Base-by-base conservation (phyloP, 2,113 vertebrate species). In the Mormyrus iriodes region DNA sequence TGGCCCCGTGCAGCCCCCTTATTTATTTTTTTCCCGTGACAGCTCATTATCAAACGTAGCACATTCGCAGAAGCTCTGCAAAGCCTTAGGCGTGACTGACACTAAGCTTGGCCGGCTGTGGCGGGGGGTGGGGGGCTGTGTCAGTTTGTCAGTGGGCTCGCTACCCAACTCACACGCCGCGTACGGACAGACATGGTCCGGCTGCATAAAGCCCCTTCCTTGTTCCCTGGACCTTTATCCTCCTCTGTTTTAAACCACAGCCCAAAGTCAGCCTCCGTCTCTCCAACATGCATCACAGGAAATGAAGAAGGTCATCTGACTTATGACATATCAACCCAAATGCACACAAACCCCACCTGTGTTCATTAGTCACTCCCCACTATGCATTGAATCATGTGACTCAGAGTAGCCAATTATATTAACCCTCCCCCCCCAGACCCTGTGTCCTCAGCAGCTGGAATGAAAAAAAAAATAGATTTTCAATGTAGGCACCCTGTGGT, bases 11-110 rank as follows among this genome's bases (percentile, higher is more conserved):
- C 73, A 17, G 35, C 2, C 73, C 35, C 73, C 35, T 79, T 79
- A 19, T 79, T 79, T 79, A 79, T 79, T 79, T 39, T 79, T 8
- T 35, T 42, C 58, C 85, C 15, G 17, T 52, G 44, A 35, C 55
- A 73, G 58, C 61, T 76, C 46, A 46, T 86, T 87, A 87, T 76
- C 58, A 86, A 65, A 31, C 65, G 44, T 2, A 49, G 21, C 82
- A 48, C 52, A 89, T 89, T 65, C 82, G 15, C 76, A 44, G 46
- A 55, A 86, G 73, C 49, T 10, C 48, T 53, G 85, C 52, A 85
- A 69, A 48, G 53, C 76, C 35, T 42, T 89, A 61, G 49, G 88
- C 73, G 17, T 89, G 88, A 82, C 88, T 89, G 88, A 89, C 73
- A 55, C 49, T 89, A 89, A 89, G 53, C 83, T 55, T 31, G 21